phyloP scores from a whole-genome alignment of 1,140 invertebrate species.

The Bombus soroeensis region DNA sequence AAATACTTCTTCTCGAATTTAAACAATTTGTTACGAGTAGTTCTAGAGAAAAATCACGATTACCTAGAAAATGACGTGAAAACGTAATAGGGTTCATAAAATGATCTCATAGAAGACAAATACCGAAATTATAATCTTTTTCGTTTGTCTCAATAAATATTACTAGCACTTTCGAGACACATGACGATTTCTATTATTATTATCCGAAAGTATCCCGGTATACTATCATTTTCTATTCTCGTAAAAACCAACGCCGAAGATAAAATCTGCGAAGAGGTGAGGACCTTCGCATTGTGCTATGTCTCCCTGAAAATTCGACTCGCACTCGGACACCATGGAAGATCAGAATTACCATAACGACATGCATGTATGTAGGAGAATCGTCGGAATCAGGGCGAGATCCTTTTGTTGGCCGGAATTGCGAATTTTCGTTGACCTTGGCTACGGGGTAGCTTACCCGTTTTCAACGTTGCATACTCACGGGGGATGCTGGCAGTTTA shows the following conservation, averaged over 20 bases:
- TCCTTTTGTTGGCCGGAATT: slow-evolving; percentile 53
- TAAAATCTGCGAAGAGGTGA: slow-evolving; percentile 32
- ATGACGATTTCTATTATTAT: slow-evolving; percentile 1
- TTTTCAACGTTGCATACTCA: background rate
- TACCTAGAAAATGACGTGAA: no score
- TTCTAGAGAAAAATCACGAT: no score
- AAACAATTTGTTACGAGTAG: no score
- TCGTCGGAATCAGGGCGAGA: slow-evolving; percentile 50
- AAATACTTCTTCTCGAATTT: no score
- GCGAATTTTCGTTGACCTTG: slow-evolving; percentile 66
- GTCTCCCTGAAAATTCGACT: slow-evolving; percentile 35
- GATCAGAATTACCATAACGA: slow-evolving; percentile 72
- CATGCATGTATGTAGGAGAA: slow-evolving; percentile 72
- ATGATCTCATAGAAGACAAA: background rate
- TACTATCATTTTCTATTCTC: background rate
- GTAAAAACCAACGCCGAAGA: background rate
- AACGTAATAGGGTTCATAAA: background rate
- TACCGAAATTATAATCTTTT: background rate
- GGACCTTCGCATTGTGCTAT: slow-evolving; percentile 25
- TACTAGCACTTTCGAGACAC: background rate
- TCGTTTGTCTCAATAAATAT: background rate
- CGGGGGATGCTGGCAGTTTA: background rate
- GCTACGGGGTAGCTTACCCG: background rate
- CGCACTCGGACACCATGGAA: slow-evolving; percentile 48
- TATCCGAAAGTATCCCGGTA: background rate